These are phyloP conservation scores for Xenopus tropicalis DNA, from an alignment of 2,113 vertebrate species.

Conservation along the genomic window DNA sequence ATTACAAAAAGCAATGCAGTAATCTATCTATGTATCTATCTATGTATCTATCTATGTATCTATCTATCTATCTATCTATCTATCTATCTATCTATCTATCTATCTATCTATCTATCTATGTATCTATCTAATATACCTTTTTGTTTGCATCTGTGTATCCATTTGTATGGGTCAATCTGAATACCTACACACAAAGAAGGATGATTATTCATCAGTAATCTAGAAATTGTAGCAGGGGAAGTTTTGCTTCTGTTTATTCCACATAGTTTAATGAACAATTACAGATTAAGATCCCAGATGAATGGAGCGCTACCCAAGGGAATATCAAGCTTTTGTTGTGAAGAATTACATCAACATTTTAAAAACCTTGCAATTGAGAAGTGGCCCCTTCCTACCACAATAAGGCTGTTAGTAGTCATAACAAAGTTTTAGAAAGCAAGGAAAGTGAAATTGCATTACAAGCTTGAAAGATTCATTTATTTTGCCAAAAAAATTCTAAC, in stretches of 20 bases:
- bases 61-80: too few species aligned
- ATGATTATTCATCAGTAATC: background rate
- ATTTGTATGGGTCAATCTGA: too few species aligned
- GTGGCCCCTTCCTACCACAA: slow-evolving; percentile 5
- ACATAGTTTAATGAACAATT: slow-evolving; percentile 44
- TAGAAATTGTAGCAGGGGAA: slow-evolving; percentile 27
- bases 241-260: slow-evolving; percentile 48
- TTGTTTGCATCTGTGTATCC: too few species aligned
- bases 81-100: too few species aligned
- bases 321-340: slow-evolving; percentile 51
- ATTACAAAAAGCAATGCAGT: too few species aligned
- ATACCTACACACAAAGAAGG: too few species aligned
- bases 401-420: slow-evolving; percentile 31
- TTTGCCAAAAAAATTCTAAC: background rate
- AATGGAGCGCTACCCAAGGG: slow-evolving; percentile 46
- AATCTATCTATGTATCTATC: too few species aligned
- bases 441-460: background rate
- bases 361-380: slow-evolving; percentile 46
- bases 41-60: too few species aligned
- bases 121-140: too few species aligned
- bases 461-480: background rate
- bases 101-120: too few species aligned
- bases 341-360: slow-evolving; percentile 51
- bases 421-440: slow-evolving; percentile 20
- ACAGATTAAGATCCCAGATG: slow-evolving; percentile 52